A percentile compares a stretch with the other conserved stretches of the same genome.
phyloP scores from a whole-genome alignment of 2,797 vertebrate species.

The Lemur catta region DNA sequence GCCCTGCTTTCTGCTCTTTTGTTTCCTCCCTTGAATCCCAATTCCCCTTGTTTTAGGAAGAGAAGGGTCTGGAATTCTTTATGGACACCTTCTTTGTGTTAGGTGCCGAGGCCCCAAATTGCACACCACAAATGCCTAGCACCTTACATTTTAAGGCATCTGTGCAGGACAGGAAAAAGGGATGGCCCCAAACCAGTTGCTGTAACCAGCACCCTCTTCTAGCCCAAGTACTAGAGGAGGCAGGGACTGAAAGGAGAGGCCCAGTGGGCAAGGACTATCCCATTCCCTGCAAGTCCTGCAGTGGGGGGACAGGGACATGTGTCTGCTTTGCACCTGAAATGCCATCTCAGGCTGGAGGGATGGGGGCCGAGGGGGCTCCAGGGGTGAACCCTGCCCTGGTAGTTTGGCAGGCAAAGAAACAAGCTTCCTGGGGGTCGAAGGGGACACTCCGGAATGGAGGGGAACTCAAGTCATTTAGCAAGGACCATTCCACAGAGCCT shows the following conservation, averaged over 20 bases:
- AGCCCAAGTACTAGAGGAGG: background rate
- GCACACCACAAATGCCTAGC: background rate
- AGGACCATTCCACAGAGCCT: background rate
- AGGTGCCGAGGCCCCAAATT: background rate
- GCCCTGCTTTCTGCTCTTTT: background rate
- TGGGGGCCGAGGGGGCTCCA: too few species aligned
- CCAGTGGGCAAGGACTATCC: background rate
- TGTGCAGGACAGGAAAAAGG: background rate
- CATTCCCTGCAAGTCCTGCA: background rate
- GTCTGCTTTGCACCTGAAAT: background rate
- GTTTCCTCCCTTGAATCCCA: background rate
- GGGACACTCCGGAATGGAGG: background rate
- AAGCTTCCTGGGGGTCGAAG: background rate
- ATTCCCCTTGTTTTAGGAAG: background rate
- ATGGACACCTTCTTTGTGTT: background rate
- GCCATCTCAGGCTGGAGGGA: background rate
- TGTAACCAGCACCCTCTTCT: background rate
- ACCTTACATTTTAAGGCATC: background rate
- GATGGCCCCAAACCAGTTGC: background rate
- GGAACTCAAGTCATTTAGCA: background rate
- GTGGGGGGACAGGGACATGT: background rate
- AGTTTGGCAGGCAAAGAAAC: background rate
- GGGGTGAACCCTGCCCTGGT: background rate
- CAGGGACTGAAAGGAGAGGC: background rate
- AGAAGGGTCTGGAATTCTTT: conserved; percentile 43